A percentile compares a stretch with the other conserved stretches of the same genome.
Conservation (phyloP, 2,113 vertebrate genomes). For the Microcebus tavaratra region DNA sequence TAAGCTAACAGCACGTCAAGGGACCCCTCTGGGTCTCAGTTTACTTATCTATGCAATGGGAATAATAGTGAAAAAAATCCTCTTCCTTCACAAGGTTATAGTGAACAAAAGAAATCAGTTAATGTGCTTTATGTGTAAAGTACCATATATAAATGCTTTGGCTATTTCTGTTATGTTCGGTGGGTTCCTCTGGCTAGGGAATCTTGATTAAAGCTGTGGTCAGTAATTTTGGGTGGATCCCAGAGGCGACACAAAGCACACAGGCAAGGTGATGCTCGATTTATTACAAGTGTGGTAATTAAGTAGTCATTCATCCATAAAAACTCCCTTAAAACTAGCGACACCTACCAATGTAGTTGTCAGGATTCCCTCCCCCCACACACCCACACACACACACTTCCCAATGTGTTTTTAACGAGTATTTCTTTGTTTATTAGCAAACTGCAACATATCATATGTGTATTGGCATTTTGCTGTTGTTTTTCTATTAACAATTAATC, state of each 20-base stretch:
- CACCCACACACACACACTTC: background rate
- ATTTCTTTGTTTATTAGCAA: background rate
- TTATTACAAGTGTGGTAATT: background rate
- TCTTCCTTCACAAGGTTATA: background rate
- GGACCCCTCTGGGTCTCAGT: background rate
- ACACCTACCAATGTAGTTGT: background rate
- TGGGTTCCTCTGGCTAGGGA: background rate
- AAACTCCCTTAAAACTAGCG: background rate
- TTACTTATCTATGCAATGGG: background rate
- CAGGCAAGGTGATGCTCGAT: background rate
- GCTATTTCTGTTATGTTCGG: background rate
- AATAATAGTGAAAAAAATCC: background rate
- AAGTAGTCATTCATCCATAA: conserved; percentile 43
- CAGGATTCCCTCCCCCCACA: background rate
- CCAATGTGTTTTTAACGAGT: background rate
- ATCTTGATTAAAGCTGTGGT: background rate
- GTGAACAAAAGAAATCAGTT: background rate
- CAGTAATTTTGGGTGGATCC: background rate
- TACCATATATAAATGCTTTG: background rate
- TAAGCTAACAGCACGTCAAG: background rate
- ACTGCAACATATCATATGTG: background rate
- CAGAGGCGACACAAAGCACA: background rate
- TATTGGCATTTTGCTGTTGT: background rate
- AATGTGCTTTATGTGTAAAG: background rate
- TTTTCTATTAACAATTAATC: background rate